These are phyloP conservation scores for Tipula vernalis DNA, from an alignment of 2,888 invertebrate genomes.

Conservation along the genomic window DNA sequence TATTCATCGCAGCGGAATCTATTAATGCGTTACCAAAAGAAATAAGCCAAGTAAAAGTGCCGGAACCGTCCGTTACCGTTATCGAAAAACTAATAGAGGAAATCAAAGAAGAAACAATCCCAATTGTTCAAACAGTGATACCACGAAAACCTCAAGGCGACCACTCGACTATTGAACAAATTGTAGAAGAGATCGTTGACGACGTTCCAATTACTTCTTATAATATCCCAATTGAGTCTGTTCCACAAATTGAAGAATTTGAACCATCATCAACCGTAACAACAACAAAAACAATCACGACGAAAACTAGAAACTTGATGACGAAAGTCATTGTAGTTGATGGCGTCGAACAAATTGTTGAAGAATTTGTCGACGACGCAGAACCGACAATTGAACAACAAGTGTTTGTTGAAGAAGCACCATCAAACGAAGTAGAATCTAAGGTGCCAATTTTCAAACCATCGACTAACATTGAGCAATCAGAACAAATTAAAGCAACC, in stretches of 20 bases:
- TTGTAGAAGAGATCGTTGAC: too few species aligned
- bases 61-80: not conserved
- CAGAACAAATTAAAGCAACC: not conserved
- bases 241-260: not conserved
- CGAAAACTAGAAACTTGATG: constrained; percentile 47
- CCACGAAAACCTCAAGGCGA: not conserved
- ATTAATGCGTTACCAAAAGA: not conserved
- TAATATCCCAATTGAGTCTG: not conserved
- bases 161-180: too few species aligned
- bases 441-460: not conserved
- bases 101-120: not conserved
- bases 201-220: not conserved
- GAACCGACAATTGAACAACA: not conserved
- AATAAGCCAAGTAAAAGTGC: not conserved
- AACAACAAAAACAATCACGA: constrained; percentile 36
- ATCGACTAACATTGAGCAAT: not conserved
- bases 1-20: not conserved
- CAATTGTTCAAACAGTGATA: not conserved
- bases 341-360: not conserved
- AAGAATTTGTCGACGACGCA: constrained; percentile 25
- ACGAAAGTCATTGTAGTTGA: not conserved
- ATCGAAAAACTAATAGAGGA: not conserved
- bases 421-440: not conserved
- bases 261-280: constrained; percentile 8
- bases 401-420: not conserved